phyloP scores from a whole-genome alignment of 1,140 invertebrate species.

The Drosophila setifemur region DNA sequence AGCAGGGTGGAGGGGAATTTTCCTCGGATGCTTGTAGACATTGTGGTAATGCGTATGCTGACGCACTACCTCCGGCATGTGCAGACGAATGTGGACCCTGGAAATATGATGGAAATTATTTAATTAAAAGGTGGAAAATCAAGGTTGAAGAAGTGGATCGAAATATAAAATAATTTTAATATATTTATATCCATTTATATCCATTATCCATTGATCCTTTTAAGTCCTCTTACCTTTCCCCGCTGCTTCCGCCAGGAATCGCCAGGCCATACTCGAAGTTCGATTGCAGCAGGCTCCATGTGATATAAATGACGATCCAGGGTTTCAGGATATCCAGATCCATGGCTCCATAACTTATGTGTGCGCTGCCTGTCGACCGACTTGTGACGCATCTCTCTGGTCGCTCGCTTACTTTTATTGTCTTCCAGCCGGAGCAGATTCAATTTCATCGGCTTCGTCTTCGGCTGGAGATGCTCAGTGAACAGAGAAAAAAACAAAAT shows the following conservation, averaged over 20 bases:
- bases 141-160: too few species aligned
- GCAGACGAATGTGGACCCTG: constrained; percentile 74
- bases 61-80: constrained; percentile 72
- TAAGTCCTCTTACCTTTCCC: constrained; percentile 61
- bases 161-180: too few species aligned
- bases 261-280: constrained; percentile 2
- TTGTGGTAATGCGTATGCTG: constrained; percentile 68
- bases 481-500: constrained; percentile 16
- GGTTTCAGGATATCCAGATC: constrained; percentile 36
- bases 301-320: constrained; percentile 2
- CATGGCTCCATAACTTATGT: constrained; percentile 38
- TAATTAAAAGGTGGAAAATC: too few species aligned
- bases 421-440: constrained; percentile 30
- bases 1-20: constrained; percentile 22
- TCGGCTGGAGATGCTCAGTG: constrained; percentile 19
- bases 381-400: constrained; percentile 67
- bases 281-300: constrained; percentile 3
- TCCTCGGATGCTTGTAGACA: constrained; percentile 50
- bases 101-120: too few species aligned
- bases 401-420: constrained; percentile 71
- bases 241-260: constrained; percentile 38
- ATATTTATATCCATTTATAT: too few species aligned
- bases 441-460: constrained; percentile 30
- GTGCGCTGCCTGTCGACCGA: constrained; percentile 43
- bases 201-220: too few species aligned